Evolutionary conservation across 2,113 vertebrate genomes (phyloP), one percentile per base, ranked within the genome.

Genomic region (Circaetus cinerascens): DNA sequence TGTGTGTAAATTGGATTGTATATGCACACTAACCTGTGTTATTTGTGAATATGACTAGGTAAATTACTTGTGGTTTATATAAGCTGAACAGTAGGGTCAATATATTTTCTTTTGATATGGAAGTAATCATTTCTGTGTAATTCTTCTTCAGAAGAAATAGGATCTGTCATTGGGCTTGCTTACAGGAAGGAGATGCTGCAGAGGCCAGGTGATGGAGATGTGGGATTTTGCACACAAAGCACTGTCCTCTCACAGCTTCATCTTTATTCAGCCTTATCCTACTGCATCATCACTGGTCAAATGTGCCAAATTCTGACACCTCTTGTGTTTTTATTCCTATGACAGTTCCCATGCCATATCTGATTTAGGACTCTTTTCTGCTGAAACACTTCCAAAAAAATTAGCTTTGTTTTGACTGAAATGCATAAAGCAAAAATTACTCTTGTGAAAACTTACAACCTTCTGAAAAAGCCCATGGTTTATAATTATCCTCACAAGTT

Each of bases 271-370:
- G 12, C 9, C 16, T 43, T 13, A 19, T 60, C 36, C 25, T 36
- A 43, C 29, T 55, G 11, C 25, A 46, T 71, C 48, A 26, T 19
- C 10, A 8, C 3, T 40, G 32, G 53, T 46, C 41, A 69, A 67
- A 80, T 11, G 18, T 27, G n/a, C 38, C 30, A 64, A 1, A 8
- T 59, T 87, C 40, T 59, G 29, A 41, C 15, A 51, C 11, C 5
- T 78, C 20, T 51, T 17, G 3, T 10, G 10, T 16, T 83, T 83
- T 69, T 40, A 51, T 50, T 74, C 17, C 23, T n/a, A 11, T 3
- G 3, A 62, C 7, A n/a, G 11, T 80, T 69, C 41, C 9, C 3
- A 2, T 77, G 53, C 2, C 3, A 0, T 43, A 29, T 40, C 22
- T 45, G 17, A 82, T 76, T 66, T 76, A 48, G 8, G 53, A 23